Evolutionary conservation across 2,888 invertebrate genomes (phyloP).

Genomic region (Troides aeacus): DNA sequence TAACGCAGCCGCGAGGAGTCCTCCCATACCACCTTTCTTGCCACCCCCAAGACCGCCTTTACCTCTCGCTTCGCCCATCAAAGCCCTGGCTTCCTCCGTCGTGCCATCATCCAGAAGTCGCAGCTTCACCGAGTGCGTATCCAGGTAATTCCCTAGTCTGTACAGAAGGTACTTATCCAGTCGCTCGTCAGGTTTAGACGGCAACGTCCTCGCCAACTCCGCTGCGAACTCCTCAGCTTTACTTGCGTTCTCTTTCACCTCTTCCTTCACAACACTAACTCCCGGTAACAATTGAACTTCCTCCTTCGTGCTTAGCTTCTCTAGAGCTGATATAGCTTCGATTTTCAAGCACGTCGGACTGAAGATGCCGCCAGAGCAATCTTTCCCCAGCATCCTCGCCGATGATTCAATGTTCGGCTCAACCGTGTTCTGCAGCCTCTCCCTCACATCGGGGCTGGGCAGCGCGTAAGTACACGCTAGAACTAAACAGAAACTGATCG

Average conservation of each 20-base stretch:
- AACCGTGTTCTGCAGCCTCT: constrained; percentile 42
- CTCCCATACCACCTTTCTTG: constrained; percentile 75
- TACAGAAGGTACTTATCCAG: constrained; percentile 87
- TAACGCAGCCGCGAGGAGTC: constrained; percentile 78
- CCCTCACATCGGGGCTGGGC: constrained; percentile 58
- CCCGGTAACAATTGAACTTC: constrained; percentile 65
- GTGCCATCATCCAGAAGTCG: constrained; percentile 83
- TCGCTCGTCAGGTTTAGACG: constrained; percentile 87
- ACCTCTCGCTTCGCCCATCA: constrained; percentile 77
- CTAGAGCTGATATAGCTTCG: constrained; percentile 67
- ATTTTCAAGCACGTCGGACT: constrained; percentile 70
- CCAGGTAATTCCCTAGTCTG: constrained; percentile 85
- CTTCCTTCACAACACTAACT: constrained; percentile 85
- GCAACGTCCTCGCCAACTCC: constrained; percentile 87
- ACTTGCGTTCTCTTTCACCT: constrained; percentile 67
- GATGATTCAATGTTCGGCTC: constrained; percentile 54
- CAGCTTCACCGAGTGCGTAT: constrained; percentile 86
- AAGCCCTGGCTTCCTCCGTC: constrained; percentile 79
- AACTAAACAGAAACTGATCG: constrained; percentile 31
- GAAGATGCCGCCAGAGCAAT: constrained; percentile 65
- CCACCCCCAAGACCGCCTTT: constrained; percentile 74
- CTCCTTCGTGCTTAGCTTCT: constrained; percentile 65
- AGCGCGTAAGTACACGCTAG: constrained; percentile 50
- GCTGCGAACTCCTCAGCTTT: constrained; percentile 85
- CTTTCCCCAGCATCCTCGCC: constrained; percentile 59